Evolutionary conservation across 2,113 vertebrate species (phyloP), one percentile per base, ranked within the genome.

Genomic region (Fregata magnificens): DNA sequence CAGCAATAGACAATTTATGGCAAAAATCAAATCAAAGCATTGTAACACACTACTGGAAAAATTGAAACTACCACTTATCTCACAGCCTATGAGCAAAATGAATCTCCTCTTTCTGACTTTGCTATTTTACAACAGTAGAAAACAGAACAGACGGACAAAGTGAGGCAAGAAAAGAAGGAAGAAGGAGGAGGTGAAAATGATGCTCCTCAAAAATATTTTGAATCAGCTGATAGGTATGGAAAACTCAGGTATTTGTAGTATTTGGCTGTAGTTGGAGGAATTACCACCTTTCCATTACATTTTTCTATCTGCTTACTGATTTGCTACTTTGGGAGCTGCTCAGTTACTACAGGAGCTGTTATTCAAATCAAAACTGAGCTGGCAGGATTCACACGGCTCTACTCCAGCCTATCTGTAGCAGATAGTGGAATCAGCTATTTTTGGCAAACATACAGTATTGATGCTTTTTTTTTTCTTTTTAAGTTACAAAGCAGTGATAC

Each of bases 341-440:
- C 49, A 52, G 13, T 69, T 91, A 82, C 77, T 76, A 61, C 7
- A 72, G 36, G 40, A 88, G 44, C 28, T 85, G 42, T 61, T 84
- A 65, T 55, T 72, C 47, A 91, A 86, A 89, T 59, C 38, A 83
- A 78, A 91, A 84, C 40, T 13, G 40, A 93, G 62, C 49, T 73
- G 83, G 78, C 52, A 94, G 36, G 31, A 52, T 77, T 82, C 77
- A 91, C 31, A 72, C 1, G 5, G 40, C 63, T 88, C 29, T 90
- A 25, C 24, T 90, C 38, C 65, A 95, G 69, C 38, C 28, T 74
- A 44, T 77, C 49, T 69, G 70, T 50, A 74, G 61, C 73, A 95
- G 91, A 84, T 91, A 73, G 56, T 31, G 11, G 12, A 86, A 82
- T 92, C 61, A 91, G 70, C 40, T 97, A 61, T 91, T 94, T 92